Percentiles rank a stretch among this genome's conserved stretches.
Conservation (phyloP, 1,140 invertebrate genomes). For the Vanessa tameamea region DNA sequence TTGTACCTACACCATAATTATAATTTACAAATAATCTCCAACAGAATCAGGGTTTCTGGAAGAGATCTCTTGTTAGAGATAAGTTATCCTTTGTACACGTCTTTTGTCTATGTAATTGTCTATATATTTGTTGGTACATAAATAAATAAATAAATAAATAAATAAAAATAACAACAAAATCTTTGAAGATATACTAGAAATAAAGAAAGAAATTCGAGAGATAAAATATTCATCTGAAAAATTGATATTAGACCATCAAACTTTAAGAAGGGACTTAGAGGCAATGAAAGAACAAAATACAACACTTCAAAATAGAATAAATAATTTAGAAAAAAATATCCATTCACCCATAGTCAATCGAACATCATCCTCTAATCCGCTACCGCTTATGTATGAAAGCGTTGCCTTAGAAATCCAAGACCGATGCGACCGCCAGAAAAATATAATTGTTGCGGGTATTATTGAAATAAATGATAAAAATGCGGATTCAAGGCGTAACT, state of each 20-base stretch:
- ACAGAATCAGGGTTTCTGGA: too few species aligned
- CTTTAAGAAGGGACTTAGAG: neutral
- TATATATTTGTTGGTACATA: too few species aligned
- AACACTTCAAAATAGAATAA: conserved; percentile 12
- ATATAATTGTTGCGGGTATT: conserved; percentile 20
- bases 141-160: too few species aligned
- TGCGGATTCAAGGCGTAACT: conserved; percentile 17
- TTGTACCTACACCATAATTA: too few species aligned
- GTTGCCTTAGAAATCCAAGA: conserved; percentile 14
- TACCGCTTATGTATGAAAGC: conserved; percentile 12
- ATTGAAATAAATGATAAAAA: conserved; percentile 20
- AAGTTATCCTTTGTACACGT: too few species aligned
- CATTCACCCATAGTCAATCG: conserved; percentile 12
- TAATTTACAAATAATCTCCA: too few species aligned
- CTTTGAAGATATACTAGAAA: conserved; percentile 12
- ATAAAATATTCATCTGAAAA: conserved; percentile 21
- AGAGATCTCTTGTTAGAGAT: too few species aligned
- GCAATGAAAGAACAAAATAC: conserved; percentile 14
- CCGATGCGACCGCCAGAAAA: conserved; percentile 13
- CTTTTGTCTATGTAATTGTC: too few species aligned
- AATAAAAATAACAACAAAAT: conserved; percentile 10
- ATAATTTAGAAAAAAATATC: conserved; percentile 13
- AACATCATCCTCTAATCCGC: conserved; percentile 12
- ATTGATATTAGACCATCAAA: conserved; percentile 21
- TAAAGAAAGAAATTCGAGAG: conserved; percentile 13